phyloP scores from a whole-genome alignment of 2,888 invertebrate species.

The Nebria salina region DNA sequence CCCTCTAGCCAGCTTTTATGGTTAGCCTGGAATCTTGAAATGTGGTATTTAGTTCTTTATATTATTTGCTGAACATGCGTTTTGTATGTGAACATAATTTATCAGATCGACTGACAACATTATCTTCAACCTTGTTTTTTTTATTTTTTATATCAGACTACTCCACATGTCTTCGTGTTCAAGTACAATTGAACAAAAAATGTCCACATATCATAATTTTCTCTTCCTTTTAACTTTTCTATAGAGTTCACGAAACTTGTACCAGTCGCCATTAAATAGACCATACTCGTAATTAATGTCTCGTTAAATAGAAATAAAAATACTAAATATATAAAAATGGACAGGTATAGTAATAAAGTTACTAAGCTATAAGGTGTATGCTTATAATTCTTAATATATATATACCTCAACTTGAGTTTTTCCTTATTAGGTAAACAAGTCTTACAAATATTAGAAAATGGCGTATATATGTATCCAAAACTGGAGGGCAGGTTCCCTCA shows the following conservation, averaged over 20 bases:
- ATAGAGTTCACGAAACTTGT: neutral
- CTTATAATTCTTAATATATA: neutral
- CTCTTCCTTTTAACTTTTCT: conserved; percentile 27
- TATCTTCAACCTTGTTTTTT: conserved; percentile 22
- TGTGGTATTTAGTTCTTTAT: too few species aligned
- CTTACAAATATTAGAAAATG: conserved; percentile 81
- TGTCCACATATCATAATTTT: conserved; percentile 34
- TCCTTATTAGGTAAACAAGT: conserved; percentile 68
- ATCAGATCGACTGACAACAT: too few species aligned
- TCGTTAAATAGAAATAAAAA: too few species aligned
- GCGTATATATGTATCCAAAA: conserved; percentile 86
- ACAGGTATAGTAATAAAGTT: too few species aligned
- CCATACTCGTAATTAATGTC: too few species aligned
- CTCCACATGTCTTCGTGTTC: conserved; percentile 48
- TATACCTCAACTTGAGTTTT: neutral
- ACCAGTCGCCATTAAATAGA: too few species aligned
- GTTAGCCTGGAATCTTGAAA: too few species aligned
- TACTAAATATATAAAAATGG: too few species aligned
- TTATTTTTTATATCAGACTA: conserved; percentile 29
- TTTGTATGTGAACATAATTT: too few species aligned
- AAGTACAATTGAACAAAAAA: conserved; percentile 48
- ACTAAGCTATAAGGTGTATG: too few species aligned
- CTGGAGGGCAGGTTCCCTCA: conserved; percentile 91
- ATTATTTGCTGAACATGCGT: too few species aligned
- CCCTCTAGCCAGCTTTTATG: too few species aligned